Evolutionary conservation across 2,797 vertebrate genomes (phyloP), one percentile per base, ranked within the genome.

Genomic region (Gallirallus australis): DNA sequence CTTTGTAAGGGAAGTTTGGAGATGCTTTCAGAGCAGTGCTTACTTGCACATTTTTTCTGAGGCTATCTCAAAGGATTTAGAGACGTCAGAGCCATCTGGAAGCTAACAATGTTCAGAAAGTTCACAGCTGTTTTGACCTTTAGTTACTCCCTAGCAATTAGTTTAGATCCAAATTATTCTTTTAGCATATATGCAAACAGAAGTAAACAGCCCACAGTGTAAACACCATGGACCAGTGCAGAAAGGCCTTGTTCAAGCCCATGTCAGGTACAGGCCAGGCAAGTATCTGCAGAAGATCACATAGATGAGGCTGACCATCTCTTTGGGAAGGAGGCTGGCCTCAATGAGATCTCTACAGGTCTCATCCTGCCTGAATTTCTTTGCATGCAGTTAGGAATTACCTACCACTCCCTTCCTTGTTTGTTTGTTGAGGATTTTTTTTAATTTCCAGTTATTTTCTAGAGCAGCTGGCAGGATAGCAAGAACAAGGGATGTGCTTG

Each of bases 321-420:
- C 31, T 82, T 30, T 48, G 28, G 48, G 56, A 59, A 61, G 33
- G 19, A 40, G 30, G 21, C 7, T 76, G 53, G 18, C 37, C 11
- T n/a, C 48, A 25, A 17, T 31, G 59, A 71, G 25, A 66, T 30
- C 48, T 37, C 37, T 33, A 17, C 45, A 33, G 23, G 9, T 64
- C 48, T 82, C 42, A 53, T 30, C 12, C 37, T 72, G 19, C 27
- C 30, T 59, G 27, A 76, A 77, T 48, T 37, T 66, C 40, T 81
- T 69, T 47, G 28, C 40, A 33, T 12, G 7, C 23, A 61, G 16
- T 42, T 70, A 80, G 16, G 16, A 76, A 8, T 18, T 11, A 61
- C 25, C 53, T 23, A 18, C 7, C 14, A 37, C 0, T 0, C n/a
- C 4, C 2, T 45, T 33, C 24, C 12, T 42, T 23, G 1, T 15